Conservation (phyloP, 2,888 invertebrate species). For the Troides helena region DNA sequence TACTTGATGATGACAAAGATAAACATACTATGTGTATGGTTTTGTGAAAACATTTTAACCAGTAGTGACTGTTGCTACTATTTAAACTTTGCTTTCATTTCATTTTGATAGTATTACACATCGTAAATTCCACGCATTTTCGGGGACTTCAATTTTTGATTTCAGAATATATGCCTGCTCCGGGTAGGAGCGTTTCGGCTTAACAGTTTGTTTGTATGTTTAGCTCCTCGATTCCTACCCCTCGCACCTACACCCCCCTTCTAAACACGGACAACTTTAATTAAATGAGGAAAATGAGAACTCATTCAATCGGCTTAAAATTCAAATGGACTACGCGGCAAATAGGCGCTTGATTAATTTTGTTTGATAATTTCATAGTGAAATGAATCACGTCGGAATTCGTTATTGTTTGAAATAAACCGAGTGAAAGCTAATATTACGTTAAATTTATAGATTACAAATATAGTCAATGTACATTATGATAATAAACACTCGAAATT, state of each 20-base stretch:
- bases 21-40: no score
- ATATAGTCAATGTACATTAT: no score
- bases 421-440: no score
- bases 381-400: no score
- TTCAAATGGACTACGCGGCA: slow-evolving; percentile 1
- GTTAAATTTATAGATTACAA: no score
- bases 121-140: not conserved
- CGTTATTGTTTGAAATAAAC: no score
- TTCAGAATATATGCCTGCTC: slow-evolving; percentile 5
- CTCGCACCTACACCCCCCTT: not conserved
- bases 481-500: no score
- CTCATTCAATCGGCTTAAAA: slow-evolving; percentile 18
- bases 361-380: not conserved
- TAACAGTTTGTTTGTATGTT: slow-evolving; percentile 18
- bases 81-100: no score
- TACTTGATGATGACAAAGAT: no score
- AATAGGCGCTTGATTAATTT: not conserved
- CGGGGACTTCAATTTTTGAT: not conserved
- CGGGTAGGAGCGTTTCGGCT: slow-evolving; percentile 11
- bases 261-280: slow-evolving; percentile 19
- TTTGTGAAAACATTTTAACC: no score
- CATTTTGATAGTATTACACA: not conserved
- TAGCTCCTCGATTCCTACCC: slow-evolving; percentile 4
- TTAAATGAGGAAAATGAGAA: slow-evolving; percentile 14
- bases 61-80: no score